A percentile compares a stretch with the other conserved stretches of the same genome.
phyloP scores from a whole-genome alignment of 2,888 invertebrate species.

The Drosophila borealis region DNA sequence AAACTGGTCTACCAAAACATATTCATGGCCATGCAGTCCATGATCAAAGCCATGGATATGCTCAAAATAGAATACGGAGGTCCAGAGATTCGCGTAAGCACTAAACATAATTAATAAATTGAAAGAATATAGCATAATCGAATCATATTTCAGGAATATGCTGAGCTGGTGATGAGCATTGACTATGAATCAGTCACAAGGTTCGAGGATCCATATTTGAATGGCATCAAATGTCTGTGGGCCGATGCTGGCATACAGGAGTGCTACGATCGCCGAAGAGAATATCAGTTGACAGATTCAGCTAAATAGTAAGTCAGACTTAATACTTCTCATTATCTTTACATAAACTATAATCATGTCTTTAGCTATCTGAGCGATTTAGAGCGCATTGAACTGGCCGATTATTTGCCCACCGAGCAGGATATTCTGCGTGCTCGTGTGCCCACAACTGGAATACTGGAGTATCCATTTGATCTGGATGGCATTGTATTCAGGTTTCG shows the following conservation, averaged over 20 bases:
- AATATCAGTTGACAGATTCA: conserved; percentile 99
- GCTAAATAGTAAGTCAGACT: conserved; percentile 97
- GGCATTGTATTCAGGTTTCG: conserved; percentile 99
- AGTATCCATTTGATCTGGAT: conserved; percentile 99
- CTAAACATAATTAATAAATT: conserved; percentile 14
- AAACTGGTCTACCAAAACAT: conserved; percentile 99
- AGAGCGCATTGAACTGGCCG: conserved; percentile 94
- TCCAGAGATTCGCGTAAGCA: conserved; percentile 93
- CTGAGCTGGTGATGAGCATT: conserved; percentile 96
- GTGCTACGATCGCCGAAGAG: conserved; percentile 99
- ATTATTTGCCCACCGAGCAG: conserved; percentile 99
- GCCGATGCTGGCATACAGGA: conserved; percentile 98
- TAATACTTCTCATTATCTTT: neutral
- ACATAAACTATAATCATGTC: neutral
- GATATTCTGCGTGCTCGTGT: conserved; percentile 99
- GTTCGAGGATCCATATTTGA: conserved; percentile 98
- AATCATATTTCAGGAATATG: conserved; percentile 91
- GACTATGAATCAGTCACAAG: conserved; percentile 99
- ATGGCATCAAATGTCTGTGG: conserved; percentile 98
- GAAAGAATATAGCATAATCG: neutral
- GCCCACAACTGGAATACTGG: conserved; percentile 99
- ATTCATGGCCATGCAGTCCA: conserved; percentile 99
- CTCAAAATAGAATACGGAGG: conserved; percentile 97
- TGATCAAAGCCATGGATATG: conserved; percentile 99
- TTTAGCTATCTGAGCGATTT: conserved; percentile 98